Evolutionary conservation across 2,113 vertebrate species (phyloP), one percentile per base, ranked within the genome.

Genomic region (Cercopithecus mona): DNA sequence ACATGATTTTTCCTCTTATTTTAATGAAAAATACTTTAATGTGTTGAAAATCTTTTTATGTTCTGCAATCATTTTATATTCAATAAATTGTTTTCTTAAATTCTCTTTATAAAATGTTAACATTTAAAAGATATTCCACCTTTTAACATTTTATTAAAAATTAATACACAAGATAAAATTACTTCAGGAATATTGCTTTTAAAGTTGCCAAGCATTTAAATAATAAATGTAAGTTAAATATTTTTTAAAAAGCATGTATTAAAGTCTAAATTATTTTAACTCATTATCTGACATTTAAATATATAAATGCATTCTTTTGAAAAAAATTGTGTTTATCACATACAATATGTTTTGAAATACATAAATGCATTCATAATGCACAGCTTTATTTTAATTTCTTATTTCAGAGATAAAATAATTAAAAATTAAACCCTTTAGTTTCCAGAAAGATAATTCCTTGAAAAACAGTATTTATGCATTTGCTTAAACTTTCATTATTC

Each of bases 321-420:
- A 27, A 86, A 75, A 35, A 55, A 20, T 45, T 50, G 4, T 55
- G 48, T 43, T 52, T 85, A 59, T 45, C 4, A 76, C 14, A 13
- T 75, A 88, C 55, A 72, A 30, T 4, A 18, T 64, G 14, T 87
- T 87, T 45, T 38, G 6, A 64, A 66, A 87, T 66, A 81, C 43
- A 80, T 22, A 75, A 86, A 72, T 81, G 6, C 14, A 84, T 84
- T 68, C 5, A 57, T 73, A 95, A 92, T 72, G 40, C 3, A 88
- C 9, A 66, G 3, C 8, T 94, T 93, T 10, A 57, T 66, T 91
- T 87, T 87, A 43, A 81, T 81, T 90, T 64, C 82, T 87, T 43
- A 88, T 48, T 94, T 96, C 35, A 88, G 27, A 85, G 88, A 84
- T 35, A 73, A 79, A 86, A 93, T 96, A 55, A 25, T 92, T 93